Conservation (phyloP, 1,140 invertebrate genomes). For the Macrotrachela quadricornifera region DNA sequence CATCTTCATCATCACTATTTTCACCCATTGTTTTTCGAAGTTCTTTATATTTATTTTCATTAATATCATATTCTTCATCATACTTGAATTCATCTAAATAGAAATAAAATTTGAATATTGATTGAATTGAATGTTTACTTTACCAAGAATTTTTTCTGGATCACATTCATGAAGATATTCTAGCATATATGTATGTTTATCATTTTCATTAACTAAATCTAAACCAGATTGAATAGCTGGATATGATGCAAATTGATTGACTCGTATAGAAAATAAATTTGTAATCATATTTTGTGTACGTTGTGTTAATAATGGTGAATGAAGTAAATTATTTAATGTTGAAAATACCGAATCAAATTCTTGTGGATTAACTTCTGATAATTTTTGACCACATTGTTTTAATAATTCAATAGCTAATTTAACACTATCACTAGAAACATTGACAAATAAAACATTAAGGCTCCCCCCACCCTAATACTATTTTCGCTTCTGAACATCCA, state of each 20-base stretch:
- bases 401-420: slow-evolving; percentile 87
- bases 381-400: slow-evolving; percentile 83
- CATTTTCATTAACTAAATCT: slow-evolving; percentile 84
- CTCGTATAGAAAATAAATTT: slow-evolving; percentile 69
- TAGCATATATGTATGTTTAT: slow-evolving; percentile 83
- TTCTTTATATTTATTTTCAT: slow-evolving; percentile 82
- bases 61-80: slow-evolving; percentile 68
- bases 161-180: slow-evolving; percentile 52
- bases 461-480: too few relatives aligned
- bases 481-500: too few relatives aligned
- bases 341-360: slow-evolving; percentile 85
- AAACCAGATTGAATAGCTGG: slow-evolving; percentile 62
- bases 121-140: too few relatives aligned
- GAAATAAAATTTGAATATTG: too few relatives aligned
- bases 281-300: slow-evolving; percentile 96
- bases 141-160: slow-evolving; percentile 56
- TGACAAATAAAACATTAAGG: slow-evolving; percentile 73
- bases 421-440: slow-evolving; percentile 84
- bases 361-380: slow-evolving; percentile 68
- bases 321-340: slow-evolving; percentile 70
- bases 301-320: slow-evolving; percentile 63
- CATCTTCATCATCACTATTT: slow-evolving; percentile 36
- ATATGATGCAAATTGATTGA: slow-evolving; percentile 84
- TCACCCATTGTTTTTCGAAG: slow-evolving; percentile 43
- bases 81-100: slow-evolving; percentile 68